Conservation (phyloP, 2,888 invertebrate species). For the Lymantria dispar region DNA sequence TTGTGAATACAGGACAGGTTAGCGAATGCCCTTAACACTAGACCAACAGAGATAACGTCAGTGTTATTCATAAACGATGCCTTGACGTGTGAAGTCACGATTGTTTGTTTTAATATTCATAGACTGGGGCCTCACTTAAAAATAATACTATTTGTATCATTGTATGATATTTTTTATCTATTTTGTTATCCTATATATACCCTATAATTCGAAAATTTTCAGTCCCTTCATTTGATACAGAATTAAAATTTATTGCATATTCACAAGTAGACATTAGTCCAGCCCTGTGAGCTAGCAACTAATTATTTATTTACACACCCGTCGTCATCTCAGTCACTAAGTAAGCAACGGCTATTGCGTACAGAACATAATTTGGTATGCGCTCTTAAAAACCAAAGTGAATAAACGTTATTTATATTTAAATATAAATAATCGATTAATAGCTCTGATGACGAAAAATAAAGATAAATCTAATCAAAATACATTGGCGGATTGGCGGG, state of each 20-base stretch:
- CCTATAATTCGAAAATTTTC: neutral
- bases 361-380: conserved; percentile 50
- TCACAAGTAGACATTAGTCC: conserved; percentile 12
- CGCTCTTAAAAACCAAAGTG: conserved; percentile 22
- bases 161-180: neutral
- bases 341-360: conserved; percentile 30
- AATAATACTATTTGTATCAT: neutral
- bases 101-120: conserved; percentile 4
- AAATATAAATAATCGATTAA: conserved; percentile 1
- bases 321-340: conserved; percentile 29
- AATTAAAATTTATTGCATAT: conserved; percentile 12
- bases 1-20: too few species aligned
- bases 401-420: conserved; percentile 4
- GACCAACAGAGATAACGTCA: neutral
- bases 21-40: too few species aligned
- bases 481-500: conserved; percentile 61
- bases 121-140: neutral
- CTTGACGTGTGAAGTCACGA: conserved; percentile 5
- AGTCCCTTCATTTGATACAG: neutral
- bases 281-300: conserved; percentile 46
- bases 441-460: conserved; percentile 50
- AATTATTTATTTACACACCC: conserved; percentile 58
- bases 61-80: neutral
- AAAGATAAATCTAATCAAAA: conserved; percentile 71
- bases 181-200: neutral